Conservation (phyloP, 2,113 vertebrate species). For the Machaerirhynchus nigripectus region DNA sequence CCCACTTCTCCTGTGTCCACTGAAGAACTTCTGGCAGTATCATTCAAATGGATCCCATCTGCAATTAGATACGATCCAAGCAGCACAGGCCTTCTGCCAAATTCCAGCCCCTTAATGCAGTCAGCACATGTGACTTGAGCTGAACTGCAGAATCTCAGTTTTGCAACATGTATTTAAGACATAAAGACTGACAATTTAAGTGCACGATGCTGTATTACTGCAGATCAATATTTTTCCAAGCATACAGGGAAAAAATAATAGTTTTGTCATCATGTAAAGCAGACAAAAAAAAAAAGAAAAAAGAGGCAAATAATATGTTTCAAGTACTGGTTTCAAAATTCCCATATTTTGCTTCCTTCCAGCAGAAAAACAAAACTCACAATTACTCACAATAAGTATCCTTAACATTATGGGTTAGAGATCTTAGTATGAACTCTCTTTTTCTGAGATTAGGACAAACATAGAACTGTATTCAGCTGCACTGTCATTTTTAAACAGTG, state of each 20-base stretch:
- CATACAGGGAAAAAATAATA: background rate
- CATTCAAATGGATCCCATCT: slow-evolving; percentile 76
- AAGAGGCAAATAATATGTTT: background rate
- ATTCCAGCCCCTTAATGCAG: slow-evolving; percentile 69
- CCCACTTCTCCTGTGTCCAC: background rate
- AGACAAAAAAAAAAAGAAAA: background rate
- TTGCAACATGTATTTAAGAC: background rate
- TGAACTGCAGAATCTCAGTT: slow-evolving; percentile 42
- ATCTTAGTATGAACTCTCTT: background rate
- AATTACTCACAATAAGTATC: background rate
- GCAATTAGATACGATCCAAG: slow-evolving; percentile 66
- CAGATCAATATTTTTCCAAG: background rate
- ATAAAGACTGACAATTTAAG: background rate
- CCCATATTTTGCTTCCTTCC: background rate
- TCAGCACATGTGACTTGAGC: slow-evolving; percentile 70
- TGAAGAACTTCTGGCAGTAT: slow-evolving; percentile 44
- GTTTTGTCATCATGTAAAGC: background rate
- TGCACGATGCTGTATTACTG: background rate
- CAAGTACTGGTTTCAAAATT: background rate
- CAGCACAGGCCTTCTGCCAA: slow-evolving; percentile 71
- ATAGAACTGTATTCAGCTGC: background rate
- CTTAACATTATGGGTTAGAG: background rate
- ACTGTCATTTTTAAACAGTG: background rate
- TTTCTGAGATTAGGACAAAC: background rate
- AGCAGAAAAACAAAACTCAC: background rate